Evolutionary conservation across 2,113 vertebrate genomes (phyloP).

Genomic region (Pollachius pollachius): DNA sequence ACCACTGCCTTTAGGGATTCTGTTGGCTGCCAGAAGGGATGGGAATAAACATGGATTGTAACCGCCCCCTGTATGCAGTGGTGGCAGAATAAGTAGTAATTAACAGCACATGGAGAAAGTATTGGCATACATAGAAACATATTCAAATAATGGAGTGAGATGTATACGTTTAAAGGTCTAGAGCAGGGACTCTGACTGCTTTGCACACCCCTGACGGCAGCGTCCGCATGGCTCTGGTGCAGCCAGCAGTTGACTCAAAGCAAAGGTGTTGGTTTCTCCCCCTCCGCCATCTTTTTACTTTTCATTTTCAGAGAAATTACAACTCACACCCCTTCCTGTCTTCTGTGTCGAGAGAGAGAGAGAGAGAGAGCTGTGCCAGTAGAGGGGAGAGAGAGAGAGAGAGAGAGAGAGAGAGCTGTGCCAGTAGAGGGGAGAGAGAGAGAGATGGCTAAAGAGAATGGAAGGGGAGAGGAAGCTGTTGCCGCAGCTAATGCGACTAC

Average conservation of each 20-base stretch:
- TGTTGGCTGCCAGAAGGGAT: slow-evolving; percentile 51
- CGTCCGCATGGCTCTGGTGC: slow-evolving; percentile 19
- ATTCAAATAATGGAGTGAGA: too few relatives aligned
- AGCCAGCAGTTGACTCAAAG: slow-evolving; percentile 52
- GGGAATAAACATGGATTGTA: too few relatives aligned
- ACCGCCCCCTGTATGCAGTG: too few relatives aligned
- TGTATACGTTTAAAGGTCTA: too few relatives aligned
- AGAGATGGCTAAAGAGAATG: slow-evolving; percentile 25
- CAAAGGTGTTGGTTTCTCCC: slow-evolving; percentile 50
- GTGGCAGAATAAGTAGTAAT: too few relatives aligned
- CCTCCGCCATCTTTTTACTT: slow-evolving; percentile 35
- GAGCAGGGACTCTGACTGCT: too few relatives aligned
- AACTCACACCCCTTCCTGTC: slow-evolving; percentile 56
- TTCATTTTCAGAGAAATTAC: slow-evolving; percentile 40
- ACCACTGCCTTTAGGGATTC: slow-evolving; percentile 25
- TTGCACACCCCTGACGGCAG: too few relatives aligned
- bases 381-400: slow-evolving; percentile 34
- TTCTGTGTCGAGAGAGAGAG: slow-evolving; percentile 55
- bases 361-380: slow-evolving; percentile 13
- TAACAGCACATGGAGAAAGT: too few relatives aligned
- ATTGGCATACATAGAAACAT: too few relatives aligned
- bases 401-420: slow-evolving; percentile 26
- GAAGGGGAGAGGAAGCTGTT: slow-evolving; percentile 50
- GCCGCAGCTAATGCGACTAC: slow-evolving; percentile 52
- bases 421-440: slow-evolving; percentile 20